Percentiles rank a stretch among this genome's conserved stretches.
These are phyloP conservation scores for Tenthredo scrophulariae DNA, from an alignment of 2,888 invertebrate genomes.

Conservation along the genomic window DNA sequence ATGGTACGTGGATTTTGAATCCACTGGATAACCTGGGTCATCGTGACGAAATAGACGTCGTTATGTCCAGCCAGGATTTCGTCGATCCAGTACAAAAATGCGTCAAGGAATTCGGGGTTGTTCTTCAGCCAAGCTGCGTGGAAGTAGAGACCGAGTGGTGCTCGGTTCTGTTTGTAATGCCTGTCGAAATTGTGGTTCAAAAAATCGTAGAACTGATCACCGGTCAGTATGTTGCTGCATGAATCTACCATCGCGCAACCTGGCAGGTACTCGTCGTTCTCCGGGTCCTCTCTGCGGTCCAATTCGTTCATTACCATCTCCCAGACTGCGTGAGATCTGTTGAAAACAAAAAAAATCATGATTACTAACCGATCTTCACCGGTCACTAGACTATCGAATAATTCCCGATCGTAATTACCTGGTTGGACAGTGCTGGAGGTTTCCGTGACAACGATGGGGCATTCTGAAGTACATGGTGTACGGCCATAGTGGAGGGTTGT, in stretches of 20 bases:
- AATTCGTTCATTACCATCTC: constrained; percentile 98
- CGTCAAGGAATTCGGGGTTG: constrained; percentile 94
- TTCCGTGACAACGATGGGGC: constrained; percentile 96
- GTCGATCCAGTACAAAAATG: constrained; percentile 96
- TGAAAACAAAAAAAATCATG: not conserved
- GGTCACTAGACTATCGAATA: not conserved
- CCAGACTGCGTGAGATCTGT: constrained; percentile 93
- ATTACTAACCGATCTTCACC: not conserved
- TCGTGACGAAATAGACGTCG: constrained; percentile 96
- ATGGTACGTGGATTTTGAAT: constrained; percentile 94
- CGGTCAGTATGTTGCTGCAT: constrained; percentile 94
- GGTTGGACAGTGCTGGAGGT: constrained; percentile 94
- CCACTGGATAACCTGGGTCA: constrained; percentile 98
- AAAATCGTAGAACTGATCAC: constrained; percentile 97
- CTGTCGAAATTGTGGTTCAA: constrained; percentile 95
- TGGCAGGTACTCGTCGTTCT: constrained; percentile 92
- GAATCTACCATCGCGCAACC: constrained; percentile 98
- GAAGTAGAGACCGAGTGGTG: constrained; percentile 94
- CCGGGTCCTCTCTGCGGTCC: constrained; percentile 94
- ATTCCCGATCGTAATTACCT: constrained; percentile 76
- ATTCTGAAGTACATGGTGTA: constrained; percentile 99
- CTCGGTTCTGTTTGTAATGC: constrained; percentile 94
- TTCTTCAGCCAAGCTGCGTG: constrained; percentile 96
- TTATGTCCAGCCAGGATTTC: constrained; percentile 91
- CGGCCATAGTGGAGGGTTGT: constrained; percentile 97